Evolutionary conservation across 2,888 invertebrate species (phyloP).

Genomic region (Acrobasis repandana): DNA sequence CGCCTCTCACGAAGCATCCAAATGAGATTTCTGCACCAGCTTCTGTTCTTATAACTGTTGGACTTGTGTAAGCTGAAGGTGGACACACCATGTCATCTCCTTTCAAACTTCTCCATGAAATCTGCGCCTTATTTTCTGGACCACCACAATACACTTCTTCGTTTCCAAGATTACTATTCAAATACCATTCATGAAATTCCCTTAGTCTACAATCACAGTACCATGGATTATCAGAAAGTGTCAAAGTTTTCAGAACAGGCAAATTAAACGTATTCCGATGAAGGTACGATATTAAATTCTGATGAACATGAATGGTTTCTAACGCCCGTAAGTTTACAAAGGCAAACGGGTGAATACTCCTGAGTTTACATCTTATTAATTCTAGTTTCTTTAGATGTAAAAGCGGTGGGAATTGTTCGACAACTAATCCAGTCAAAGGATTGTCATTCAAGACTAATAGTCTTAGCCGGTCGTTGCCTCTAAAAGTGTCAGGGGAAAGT

Average conservation of each 20-base stretch:
- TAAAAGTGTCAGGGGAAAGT: conserved; percentile 90
- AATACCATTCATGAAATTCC: conserved; percentile 92
- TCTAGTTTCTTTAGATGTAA: conserved; percentile 91
- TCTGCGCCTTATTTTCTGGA: conserved; percentile 85
- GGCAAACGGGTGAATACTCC: conserved; percentile 88
- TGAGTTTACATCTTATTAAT: conserved; percentile 89
- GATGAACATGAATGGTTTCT: conserved; percentile 92
- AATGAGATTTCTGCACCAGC: conserved; percentile 92
- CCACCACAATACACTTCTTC: conserved; percentile 88
- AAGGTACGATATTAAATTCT: conserved; percentile 89
- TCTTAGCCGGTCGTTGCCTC: conserved; percentile 90
- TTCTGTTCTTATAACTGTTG: conserved; percentile 86
- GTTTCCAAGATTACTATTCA: conserved; percentile 89
- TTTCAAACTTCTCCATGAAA: conserved; percentile 89
- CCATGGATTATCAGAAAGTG: conserved; percentile 94
- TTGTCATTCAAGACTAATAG: conserved; percentile 91
- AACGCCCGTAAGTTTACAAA: conserved; percentile 88
- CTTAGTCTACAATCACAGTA: conserved; percentile 93
- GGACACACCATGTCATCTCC: conserved; percentile 91
- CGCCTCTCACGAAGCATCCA: conserved; percentile 90
- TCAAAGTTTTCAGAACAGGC: conserved; percentile 87
- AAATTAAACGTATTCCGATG: conserved; percentile 74
- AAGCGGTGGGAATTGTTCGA: conserved; percentile 90
- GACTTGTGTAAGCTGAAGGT: conserved; percentile 85
- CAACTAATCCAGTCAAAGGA: conserved; percentile 87